Percentiles rank a stretch among this genome's conserved stretches.
phyloP scores from a whole-genome alignment of 2,888 invertebrate genomes.

The Caenorhabditis sp. region DNA sequence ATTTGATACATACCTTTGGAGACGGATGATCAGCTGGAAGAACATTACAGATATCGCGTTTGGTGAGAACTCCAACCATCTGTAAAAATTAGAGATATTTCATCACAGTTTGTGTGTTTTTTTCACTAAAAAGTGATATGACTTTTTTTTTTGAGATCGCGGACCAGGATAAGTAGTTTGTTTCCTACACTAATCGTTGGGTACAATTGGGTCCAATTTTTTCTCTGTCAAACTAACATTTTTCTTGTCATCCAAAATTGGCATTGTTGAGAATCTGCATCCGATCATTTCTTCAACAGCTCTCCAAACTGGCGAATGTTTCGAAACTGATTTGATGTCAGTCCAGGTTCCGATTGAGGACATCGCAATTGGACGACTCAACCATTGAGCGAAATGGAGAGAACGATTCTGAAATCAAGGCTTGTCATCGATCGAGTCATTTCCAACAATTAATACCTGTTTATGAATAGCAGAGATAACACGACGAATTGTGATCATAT shows the following conservation, averaged over 20 bases:
- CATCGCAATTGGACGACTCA: constrained; percentile 40
- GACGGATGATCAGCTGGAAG: constrained; percentile 6
- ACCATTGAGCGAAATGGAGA: constrained; percentile 59
- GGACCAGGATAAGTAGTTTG: too few species aligned
- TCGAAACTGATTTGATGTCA: constrained; percentile 21
- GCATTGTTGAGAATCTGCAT: constrained; percentile 45
- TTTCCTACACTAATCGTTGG: too few species aligned
- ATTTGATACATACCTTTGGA: constrained; percentile 4
- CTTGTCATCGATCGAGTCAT: too few species aligned
- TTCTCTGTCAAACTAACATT: constrained; percentile 8
- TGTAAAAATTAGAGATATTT: background rate
- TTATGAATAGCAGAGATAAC: constrained; percentile 53
- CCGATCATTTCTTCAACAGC: constrained; percentile 52
- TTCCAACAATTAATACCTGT: constrained; percentile 22
- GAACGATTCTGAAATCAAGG: constrained; percentile 29
- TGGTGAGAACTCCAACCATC: constrained; percentile 29
- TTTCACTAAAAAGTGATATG: too few species aligned
- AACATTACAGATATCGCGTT: constrained; percentile 30
- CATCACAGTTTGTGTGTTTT: too few species aligned
- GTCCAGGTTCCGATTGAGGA: constrained; percentile 51
- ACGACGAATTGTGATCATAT: constrained; percentile 47
- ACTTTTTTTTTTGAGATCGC: background rate
- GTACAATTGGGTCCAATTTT: too few species aligned
- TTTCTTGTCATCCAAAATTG: constrained; percentile 39
- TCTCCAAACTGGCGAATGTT: constrained; percentile 15